Evolutionary conservation across 2,113 vertebrate species (phyloP).

Genomic region (Bos javanicus): DNA sequence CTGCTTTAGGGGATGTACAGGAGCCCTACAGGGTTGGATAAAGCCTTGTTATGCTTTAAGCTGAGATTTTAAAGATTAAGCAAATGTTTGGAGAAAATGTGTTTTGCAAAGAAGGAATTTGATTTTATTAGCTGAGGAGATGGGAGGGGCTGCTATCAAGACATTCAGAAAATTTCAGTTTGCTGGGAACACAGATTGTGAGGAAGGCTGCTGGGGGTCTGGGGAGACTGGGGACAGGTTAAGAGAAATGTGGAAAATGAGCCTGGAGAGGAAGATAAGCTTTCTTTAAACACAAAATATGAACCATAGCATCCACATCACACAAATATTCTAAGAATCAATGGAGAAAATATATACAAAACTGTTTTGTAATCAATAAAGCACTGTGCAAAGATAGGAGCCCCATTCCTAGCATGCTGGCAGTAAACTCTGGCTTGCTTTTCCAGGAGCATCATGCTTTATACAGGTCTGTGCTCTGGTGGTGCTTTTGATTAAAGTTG

Average conservation of each 20-base stretch:
- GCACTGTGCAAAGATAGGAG: background rate
- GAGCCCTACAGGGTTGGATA: background rate
- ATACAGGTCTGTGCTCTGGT: background rate
- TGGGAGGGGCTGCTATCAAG: fast-evolving
- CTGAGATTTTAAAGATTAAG: background rate
- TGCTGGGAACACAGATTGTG: background rate
- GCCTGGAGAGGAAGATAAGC: background rate
- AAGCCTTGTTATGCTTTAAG: background rate
- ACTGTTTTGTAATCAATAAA: background rate
- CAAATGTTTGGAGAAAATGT: background rate
- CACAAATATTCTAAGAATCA: background rate
- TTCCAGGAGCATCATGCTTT: background rate
- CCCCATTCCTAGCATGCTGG: background rate
- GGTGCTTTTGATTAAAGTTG: background rate
- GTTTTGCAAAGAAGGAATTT: background rate
- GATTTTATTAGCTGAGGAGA: background rate
- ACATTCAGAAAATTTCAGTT: background rate
- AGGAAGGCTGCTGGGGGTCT: background rate
- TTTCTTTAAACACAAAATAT: background rate
- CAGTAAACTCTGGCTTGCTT: background rate
- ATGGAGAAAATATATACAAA: background rate
- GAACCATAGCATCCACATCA: background rate
- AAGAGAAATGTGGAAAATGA: background rate
- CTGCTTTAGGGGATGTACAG: background rate
- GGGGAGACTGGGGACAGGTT: background rate